Conservation (phyloP, 2,888 invertebrate genomes). For the Melitaea athalia region DNA sequence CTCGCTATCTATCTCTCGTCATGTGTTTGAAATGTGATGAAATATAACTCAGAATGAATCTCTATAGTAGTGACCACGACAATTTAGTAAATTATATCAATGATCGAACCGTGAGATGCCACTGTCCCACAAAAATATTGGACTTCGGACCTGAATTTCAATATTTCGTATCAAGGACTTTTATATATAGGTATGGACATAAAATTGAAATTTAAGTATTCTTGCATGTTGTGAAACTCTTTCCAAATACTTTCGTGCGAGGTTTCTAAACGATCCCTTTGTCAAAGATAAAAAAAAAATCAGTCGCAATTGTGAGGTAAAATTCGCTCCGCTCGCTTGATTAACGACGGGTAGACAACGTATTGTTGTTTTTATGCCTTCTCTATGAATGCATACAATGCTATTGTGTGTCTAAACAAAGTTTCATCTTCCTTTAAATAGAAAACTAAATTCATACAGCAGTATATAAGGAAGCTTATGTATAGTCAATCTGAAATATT, state of each 20-base stretch:
- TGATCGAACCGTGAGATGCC: no score
- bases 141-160: no score
- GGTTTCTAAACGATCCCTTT: constrained; percentile 9
- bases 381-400: constrained; percentile 10
- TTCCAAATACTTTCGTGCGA: neutral
- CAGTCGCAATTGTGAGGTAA: constrained; percentile 19
- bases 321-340: constrained; percentile 23
- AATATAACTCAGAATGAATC: no score
- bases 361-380: constrained; percentile 20
- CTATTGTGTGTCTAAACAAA: neutral
- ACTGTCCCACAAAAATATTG: no score
- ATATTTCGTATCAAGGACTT: neutral
- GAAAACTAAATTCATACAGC: neutral
- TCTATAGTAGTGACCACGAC: no score
- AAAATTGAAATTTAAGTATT: neutral
- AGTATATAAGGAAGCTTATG: neutral
- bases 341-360: constrained; percentile 31
- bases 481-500: neutral
- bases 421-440: neutral
- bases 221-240: neutral
- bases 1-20: no score
- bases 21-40: no score
- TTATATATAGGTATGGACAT: neutral
- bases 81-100: no score
- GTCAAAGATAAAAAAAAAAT: constrained; percentile 10